Percentiles rank a stretch among this genome's conserved stretches.
Evolutionary conservation across 2,888 invertebrate species (phyloP).

Genomic region (Ormia ochracea): DNA sequence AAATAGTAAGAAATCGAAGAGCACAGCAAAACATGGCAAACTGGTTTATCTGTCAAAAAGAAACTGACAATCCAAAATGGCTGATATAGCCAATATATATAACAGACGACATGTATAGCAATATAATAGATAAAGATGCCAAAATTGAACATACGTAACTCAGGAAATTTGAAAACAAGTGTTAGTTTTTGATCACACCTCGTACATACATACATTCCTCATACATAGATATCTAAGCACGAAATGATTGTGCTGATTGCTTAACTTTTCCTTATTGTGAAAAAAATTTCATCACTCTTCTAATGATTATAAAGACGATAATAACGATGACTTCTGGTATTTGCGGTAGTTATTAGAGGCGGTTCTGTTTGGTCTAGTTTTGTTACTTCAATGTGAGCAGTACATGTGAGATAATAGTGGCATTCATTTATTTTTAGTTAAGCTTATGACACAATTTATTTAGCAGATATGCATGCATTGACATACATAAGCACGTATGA

Average conservation of each 20-base stretch:
- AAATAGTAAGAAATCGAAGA: too few relatives aligned
- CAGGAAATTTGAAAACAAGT: too few relatives aligned
- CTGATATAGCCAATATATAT: too few relatives aligned
- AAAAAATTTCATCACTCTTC: conserved; percentile 1
- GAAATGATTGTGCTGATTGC: not conserved
- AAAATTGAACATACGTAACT: too few relatives aligned
- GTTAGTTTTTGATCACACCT: too few relatives aligned
- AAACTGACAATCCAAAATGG: too few relatives aligned
- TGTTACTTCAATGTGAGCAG: conserved; percentile 9
- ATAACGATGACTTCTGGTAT: conserved; percentile 13
- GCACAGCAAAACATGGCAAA: too few relatives aligned
- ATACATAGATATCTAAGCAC: not conserved
- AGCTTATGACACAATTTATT: conserved; percentile 49
- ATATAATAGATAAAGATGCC: too few relatives aligned
- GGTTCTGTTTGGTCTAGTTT: conserved; percentile 7
- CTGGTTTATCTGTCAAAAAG: too few relatives aligned
- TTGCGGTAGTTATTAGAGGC: conserved; percentile 1
- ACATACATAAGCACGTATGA: not conserved
- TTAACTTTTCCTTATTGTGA: not conserved
- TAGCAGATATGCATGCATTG: not conserved
- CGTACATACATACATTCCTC: too few relatives aligned
- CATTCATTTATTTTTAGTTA: conserved; percentile 49
- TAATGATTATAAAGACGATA: not conserved
- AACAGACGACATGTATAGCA: too few relatives aligned
- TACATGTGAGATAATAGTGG: conserved; percentile 32